Conservation (phyloP, 2,797 vertebrate species). For the Psittacula derbiana region DNA sequence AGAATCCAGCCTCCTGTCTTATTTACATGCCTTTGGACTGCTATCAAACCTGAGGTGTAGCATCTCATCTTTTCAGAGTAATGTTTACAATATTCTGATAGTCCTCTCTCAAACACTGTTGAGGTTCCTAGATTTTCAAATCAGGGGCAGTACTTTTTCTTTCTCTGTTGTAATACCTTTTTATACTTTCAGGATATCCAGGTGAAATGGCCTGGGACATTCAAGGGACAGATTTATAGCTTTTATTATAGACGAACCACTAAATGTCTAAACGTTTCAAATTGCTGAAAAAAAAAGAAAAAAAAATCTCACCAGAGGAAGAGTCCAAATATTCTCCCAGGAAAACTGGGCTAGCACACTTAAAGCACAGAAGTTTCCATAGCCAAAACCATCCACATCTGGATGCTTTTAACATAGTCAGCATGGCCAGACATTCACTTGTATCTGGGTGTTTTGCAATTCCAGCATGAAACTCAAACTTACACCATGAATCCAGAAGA, state of each 20-base stretch:
- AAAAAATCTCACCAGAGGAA: neutral
- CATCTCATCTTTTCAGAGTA: neutral
- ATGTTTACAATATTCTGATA: neutral
- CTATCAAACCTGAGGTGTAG: neutral
- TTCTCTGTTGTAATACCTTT: neutral
- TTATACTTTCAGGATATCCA: neutral
- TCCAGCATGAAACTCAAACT: slow-evolving; percentile 38
- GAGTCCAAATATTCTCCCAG: neutral
- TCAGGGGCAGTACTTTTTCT: neutral
- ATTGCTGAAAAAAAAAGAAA: neutral
- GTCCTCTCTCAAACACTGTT: neutral
- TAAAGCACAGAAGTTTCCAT: slow-evolving; percentile 33
- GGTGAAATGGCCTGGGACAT: neutral
- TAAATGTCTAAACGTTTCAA: neutral
- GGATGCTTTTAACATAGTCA: slow-evolving; percentile 60
- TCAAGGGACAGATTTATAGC: neutral
- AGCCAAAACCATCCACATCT: slow-evolving; percentile 57
- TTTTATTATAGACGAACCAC: neutral
- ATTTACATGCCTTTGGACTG: neutral
- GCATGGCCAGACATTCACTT: slow-evolving; percentile 42
- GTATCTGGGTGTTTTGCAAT: slow-evolving; percentile 48
- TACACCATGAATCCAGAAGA: slow-evolving; percentile 11
- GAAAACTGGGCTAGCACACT: slow-evolving; percentile 17
- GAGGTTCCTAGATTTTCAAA: neutral
- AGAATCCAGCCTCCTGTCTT: neutral